Conservation (phyloP, 2,113 vertebrate species). For the Phrynocephalus versicolor region DNA sequence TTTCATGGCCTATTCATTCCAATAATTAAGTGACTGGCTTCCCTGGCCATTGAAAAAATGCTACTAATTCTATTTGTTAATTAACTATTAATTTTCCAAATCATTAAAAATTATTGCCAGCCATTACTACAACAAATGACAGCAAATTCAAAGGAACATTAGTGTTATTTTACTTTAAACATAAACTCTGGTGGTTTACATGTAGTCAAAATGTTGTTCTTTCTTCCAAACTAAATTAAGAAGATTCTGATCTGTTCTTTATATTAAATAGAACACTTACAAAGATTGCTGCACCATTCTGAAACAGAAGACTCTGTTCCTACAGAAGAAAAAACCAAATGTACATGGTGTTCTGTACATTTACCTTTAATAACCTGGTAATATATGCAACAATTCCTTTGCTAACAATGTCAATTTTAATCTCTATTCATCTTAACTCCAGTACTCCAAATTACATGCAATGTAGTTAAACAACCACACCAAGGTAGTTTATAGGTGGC, state of each 20-base stretch:
- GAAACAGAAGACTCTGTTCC: not conserved
- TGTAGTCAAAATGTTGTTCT: not conserved
- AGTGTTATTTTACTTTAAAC: not conserved
- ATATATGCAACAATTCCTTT: too few relatives aligned
- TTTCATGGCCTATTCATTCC: not conserved
- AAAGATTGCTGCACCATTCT: not conserved
- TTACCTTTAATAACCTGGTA: not conserved
- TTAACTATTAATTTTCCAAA: not conserved
- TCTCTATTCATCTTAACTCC: not conserved
- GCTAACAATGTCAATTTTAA: not conserved
- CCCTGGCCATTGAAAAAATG: not conserved
- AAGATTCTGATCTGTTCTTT: not conserved
- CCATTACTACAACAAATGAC: not conserved
- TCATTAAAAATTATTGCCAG: not conserved
- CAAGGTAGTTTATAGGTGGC: too few relatives aligned
- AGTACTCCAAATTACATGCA: not conserved
- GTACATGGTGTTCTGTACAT: not conserved
- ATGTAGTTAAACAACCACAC: not conserved
- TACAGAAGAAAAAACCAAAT: not conserved
- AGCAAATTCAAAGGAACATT: not conserved
- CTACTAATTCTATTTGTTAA: too few relatives aligned
- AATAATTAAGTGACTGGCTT: not conserved
- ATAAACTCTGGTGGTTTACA: not conserved
- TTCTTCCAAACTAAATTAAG: not conserved
- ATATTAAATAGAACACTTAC: not conserved